Conservation (phyloP, 2,888 invertebrate genomes). For the Nebria brevicollis region DNA sequence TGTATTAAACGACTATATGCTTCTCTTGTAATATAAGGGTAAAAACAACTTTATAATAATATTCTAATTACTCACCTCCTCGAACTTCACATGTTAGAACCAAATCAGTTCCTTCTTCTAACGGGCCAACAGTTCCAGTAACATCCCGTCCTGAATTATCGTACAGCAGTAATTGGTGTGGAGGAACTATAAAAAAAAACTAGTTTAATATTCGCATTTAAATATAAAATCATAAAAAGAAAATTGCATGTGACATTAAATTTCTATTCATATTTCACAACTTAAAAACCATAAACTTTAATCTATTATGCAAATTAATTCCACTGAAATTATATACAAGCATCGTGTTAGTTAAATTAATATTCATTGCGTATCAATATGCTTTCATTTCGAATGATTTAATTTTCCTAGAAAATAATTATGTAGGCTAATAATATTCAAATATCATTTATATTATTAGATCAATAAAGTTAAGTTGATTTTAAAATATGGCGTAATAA, state of each 20-base stretch:
- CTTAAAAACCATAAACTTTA: not conserved
- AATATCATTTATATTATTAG: not conserved
- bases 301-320: not conserved
- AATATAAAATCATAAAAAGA: not conserved
- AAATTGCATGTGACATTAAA: not conserved
- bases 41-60: not conserved
- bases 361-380: not conserved
- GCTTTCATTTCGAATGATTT: not conserved
- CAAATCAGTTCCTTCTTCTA: slow-evolving; percentile 83
- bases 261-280: not conserved
- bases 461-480: not conserved
- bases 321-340: not conserved
- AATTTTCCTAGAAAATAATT: not conserved
- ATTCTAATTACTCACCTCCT: slow-evolving; percentile 75
- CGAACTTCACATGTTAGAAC: slow-evolving; percentile 87
- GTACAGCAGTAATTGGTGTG: slow-evolving; percentile 85
- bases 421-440: not conserved
- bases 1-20: too few relatives aligned
- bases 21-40: too few relatives aligned
- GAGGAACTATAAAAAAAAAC: slow-evolving; percentile 79
- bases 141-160: slow-evolving; percentile 86
- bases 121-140: slow-evolving; percentile 81
- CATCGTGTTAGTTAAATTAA: not conserved
- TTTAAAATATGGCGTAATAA: not conserved
- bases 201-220: not conserved